Conservation (phyloP, 1,140 invertebrate species). For the Drosophila murphyi region DNA sequence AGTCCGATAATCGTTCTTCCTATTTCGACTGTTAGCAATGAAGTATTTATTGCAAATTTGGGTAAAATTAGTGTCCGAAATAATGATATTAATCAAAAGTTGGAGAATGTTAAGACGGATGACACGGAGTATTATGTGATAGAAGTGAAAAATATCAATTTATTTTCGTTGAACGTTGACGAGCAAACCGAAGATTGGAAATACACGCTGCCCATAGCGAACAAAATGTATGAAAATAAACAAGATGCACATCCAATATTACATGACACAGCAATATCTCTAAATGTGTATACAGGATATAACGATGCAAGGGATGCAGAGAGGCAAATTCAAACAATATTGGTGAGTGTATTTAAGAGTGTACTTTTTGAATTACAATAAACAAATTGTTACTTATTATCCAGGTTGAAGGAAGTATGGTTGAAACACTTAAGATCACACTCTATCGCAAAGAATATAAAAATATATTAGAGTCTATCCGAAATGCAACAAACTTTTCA, state of each 20-base stretch:
- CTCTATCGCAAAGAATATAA: constrained; percentile 94
- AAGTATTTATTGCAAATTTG: constrained; percentile 96
- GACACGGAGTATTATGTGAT: constrained; percentile 64
- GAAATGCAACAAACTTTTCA: constrained; percentile 84
- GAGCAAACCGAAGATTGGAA: constrained; percentile 68
- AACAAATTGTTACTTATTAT: constrained; percentile 49
- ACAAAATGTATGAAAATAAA: constrained; percentile 68
- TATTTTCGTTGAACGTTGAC: constrained; percentile 90
- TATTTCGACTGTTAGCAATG: constrained; percentile 89
- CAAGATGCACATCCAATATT: constrained; percentile 80
- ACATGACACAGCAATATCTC: constrained; percentile 90
- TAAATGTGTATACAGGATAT: constrained; percentile 85
- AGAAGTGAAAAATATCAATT: constrained; percentile 93
- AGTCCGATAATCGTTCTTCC: constrained; percentile 96
- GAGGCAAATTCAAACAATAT: constrained; percentile 50
- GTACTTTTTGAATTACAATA: background rate
- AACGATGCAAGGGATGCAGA: constrained; percentile 67
- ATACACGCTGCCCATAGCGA: constrained; percentile 64
- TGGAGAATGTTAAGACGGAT: constrained; percentile 20
- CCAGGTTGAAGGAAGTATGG: constrained; percentile 91
- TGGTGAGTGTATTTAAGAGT: constrained; percentile 39
- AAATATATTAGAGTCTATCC: constrained; percentile 92
- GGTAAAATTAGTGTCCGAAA: constrained; percentile 91
- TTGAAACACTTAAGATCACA: constrained; percentile 93
- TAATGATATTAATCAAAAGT: constrained; percentile 80